Conservation (phyloP, 2,888 invertebrate genomes). For the Dicycla oo region DNA sequence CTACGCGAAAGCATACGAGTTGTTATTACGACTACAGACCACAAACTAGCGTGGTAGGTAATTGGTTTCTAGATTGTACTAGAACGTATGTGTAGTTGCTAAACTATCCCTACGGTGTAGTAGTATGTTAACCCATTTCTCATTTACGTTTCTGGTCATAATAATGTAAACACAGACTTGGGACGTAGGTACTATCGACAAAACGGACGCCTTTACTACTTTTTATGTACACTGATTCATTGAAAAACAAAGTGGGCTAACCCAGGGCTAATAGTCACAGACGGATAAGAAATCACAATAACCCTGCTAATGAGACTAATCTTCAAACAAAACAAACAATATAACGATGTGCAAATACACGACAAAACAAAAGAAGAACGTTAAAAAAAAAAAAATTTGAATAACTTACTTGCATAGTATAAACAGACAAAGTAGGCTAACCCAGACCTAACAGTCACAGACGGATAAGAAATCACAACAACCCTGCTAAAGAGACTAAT, state of each 20-base stretch:
- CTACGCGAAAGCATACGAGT: slow-evolving; percentile 14
- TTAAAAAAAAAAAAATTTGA: neutral
- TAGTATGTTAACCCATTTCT: slow-evolving; percentile 9
- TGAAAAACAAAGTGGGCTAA: neutral
- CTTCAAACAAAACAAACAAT: neutral
- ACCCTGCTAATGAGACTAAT: neutral
- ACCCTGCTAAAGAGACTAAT: neutral
- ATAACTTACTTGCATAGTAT: slow-evolving; percentile 16
- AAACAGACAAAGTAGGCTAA: slow-evolving; percentile 13
- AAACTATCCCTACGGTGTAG: slow-evolving; percentile 4
- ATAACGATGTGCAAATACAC: slow-evolving; percentile 8
- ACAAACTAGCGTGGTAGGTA: slow-evolving; percentile 32
- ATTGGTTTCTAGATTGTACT: slow-evolving; percentile 47
- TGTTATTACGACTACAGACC: slow-evolving; percentile 27
- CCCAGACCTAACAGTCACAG: neutral
- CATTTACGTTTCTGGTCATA: neutral
- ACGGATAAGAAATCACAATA: too few species aligned
- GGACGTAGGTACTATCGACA: neutral
- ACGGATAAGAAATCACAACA: too few species aligned
- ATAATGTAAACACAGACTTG: neutral
- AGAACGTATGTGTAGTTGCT: slow-evolving; percentile 1
- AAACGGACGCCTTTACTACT: too few species aligned
- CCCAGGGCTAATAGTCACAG: neutral
- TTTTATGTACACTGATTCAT: too few species aligned
- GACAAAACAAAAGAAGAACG: slow-evolving; percentile 14